Evolutionary conservation across 2,113 vertebrate species (phyloP).

Genomic region (Leptosomus discolor): DNA sequence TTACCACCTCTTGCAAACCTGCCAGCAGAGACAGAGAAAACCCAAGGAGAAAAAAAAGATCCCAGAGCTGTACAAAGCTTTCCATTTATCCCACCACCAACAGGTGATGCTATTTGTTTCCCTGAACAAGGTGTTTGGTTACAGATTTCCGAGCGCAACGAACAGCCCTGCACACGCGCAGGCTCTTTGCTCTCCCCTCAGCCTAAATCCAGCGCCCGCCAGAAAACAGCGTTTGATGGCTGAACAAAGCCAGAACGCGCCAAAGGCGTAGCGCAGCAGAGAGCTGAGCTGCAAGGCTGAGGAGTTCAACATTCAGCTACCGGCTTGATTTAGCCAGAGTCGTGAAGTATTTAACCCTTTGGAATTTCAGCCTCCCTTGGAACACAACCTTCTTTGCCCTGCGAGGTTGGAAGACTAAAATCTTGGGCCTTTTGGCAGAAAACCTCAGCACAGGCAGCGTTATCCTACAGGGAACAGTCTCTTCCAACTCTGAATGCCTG

Average conservation of each 20-base stretch:
- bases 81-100: neutral
- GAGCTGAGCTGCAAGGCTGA: neutral
- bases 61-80: neutral
- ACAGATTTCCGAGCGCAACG: neutral
- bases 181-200: neutral
- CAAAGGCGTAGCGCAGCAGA: neutral
- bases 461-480: neutral
- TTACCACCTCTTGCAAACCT: neutral
- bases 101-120: neutral
- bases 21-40: neutral
- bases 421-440: neutral
- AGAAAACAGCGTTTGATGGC: neutral
- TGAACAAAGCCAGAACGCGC: neutral
- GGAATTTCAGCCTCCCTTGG: neutral
- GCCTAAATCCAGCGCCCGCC: neutral
- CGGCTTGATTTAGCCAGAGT: neutral
- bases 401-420: neutral
- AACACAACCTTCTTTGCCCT: neutral
- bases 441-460: neutral
- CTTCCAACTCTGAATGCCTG: neutral
- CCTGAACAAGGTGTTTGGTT: neutral
- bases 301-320: neutral
- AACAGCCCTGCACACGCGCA: rapidly evolving
- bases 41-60: neutral
- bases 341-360: neutral